Base-by-base conservation (phyloP, 2,888 invertebrate genomes). In the Lumbricus terrestris region DNA sequence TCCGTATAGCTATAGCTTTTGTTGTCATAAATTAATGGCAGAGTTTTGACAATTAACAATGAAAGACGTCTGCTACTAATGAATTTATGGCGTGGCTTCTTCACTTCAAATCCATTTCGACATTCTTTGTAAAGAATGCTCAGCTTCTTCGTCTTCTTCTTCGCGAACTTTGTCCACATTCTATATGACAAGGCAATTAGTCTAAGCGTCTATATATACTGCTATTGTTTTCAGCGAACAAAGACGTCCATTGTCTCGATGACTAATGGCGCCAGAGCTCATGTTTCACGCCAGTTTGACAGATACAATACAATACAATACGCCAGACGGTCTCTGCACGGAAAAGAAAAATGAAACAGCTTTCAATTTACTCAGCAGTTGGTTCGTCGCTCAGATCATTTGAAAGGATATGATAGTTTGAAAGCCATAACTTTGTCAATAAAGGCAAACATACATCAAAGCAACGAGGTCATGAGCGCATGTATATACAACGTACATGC, bases 381-480 rank as follows among this genome's bases (percentile, higher is more conserved):
- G 29, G 29, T 1, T 8, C n/a, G 11, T 2, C 69, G 16, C 5
- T 29, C 6, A 69, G 29, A 69, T 69, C 69, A n/a, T 29, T n/a
- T n/a, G n/a, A 69, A 69, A 69, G 29, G 8, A 69, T 69, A n/a
- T 69, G n/a, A 69, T n/a, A 69, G 69, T 69, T 69, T 29, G 16
- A 69, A 69, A n/a, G 69, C 69, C 69, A n/a, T n/a, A 69, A n/a
- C 69, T 69, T 69, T n/a, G 69, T 69, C 69, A 69, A 69, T 69
- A 69, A 69, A 69, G 16, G 69, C 29, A n/a, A 5, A 13, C 1
- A 69, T 69, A 69, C 69, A 69, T 69, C 29, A 69, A 69, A 69
- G 69, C n/a, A n/a, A n/a, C 69, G 69, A 69, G 69, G 69, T 69
- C 69, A 69, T n/a, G n/a, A n/a, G n/a, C n/a, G n/a, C n/a, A n/a